A percentile compares a stretch with the other conserved stretches of the same genome.
Evolutionary conservation across 2,888 invertebrate genomes (phyloP).

Genomic region (Bugula neritina): DNA sequence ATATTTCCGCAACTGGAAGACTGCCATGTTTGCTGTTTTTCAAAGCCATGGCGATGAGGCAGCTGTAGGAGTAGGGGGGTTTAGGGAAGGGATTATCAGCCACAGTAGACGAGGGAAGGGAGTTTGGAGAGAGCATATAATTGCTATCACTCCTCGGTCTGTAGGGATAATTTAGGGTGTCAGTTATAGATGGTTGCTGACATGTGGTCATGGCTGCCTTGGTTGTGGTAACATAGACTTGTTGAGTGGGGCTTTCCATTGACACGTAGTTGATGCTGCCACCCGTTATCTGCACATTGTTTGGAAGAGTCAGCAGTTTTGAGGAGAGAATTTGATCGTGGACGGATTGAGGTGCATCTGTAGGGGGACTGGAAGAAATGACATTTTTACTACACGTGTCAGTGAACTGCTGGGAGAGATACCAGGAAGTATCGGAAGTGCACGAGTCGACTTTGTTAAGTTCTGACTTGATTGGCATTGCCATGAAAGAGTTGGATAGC

Average conservation of each 20-base stretch:
- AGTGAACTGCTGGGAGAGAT: not conserved
- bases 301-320: slow-evolving; percentile 10
- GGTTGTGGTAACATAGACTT: not conserved
- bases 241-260: slow-evolving; percentile 8
- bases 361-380: not conserved
- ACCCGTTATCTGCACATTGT: slow-evolving; percentile 17
- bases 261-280: slow-evolving; percentile 16
- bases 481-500: not conserved
- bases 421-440: not conserved
- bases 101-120: not conserved
- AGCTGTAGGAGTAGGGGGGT: slow-evolving; percentile 95
- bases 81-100: slow-evolving; percentile 67
- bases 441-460: not conserved
- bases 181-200: not conserved
- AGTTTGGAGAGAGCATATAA: slow-evolving; percentile 23
- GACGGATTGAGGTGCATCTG: slow-evolving; percentile 8
- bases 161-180: not conserved
- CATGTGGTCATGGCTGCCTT: not conserved
- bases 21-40: slow-evolving; percentile 92
- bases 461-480: not conserved
- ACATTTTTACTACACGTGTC: not conserved
- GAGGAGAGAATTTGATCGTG: slow-evolving; percentile 5
- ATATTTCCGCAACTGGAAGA: slow-evolving; percentile 94
- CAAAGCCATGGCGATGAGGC: slow-evolving; percentile 92
- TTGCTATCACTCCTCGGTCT: not conserved